Base-by-base conservation (phyloP, 1,140 invertebrate genomes). In the Leptestheria dahalacensis region DNA sequence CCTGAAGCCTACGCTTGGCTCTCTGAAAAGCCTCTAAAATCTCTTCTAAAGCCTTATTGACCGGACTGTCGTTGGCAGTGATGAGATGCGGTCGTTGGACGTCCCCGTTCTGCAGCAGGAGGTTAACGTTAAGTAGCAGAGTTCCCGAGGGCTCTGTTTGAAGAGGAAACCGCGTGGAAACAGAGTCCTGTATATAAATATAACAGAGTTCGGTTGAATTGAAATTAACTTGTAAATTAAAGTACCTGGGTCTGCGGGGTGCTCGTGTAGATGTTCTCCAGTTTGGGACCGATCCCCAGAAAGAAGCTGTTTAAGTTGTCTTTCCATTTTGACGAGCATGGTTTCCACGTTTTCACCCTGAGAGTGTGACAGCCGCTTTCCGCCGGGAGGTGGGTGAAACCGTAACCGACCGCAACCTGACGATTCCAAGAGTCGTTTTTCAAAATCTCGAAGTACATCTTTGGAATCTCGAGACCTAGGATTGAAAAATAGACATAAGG, bases 321-420 rank as follows among this genome's bases (percentile, higher is more conserved):
- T 15, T 15, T 41, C 33, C 33, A 41, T 6, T 41, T 41, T 6
- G 33, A 41, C 6, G 15, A 6, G 6, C 33, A 15, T 41, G 33
- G 33, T 15, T 41, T 41, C 33, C 33, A 41, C 33, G 15, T 41
- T 15, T 6, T 6, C 33, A 41, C 33, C 33, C 15, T 41, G 6
- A 41, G n/a, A n/a, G 57, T 25, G 57, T 15, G 33, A 26, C 46
- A 49, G 57, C 57, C 48, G 20, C 28, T 25, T 49, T 18, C 33
- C 23, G 47, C 20, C 49, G 58, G 58, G 58, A 52, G 25, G 49
- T 60, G 41, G 21, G 58, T 33, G 24, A 33, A 52, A 18, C 58
- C 58, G 46, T 60, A 52, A 28, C 58, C 58, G 29, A 60, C 25
- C 28, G 58, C 47, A 33, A 33, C 25, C 58, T 50, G 58, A 50